Evolutionary conservation across 2,113 vertebrate genomes (phyloP), one percentile per base, ranked within the genome.

Genomic region (Coturnix japonica): DNA sequence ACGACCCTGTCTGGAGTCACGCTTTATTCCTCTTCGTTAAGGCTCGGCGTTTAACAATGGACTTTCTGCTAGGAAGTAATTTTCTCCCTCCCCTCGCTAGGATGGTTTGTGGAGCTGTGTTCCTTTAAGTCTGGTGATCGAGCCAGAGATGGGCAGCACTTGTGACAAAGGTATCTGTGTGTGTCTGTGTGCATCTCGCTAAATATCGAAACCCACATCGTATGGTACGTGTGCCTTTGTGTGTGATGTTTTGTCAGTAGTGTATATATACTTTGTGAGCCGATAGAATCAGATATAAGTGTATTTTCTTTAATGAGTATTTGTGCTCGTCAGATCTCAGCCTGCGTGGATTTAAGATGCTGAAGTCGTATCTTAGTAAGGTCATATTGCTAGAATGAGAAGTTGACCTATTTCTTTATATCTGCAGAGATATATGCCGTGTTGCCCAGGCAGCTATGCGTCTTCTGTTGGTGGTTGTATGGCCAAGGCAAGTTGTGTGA

Each of bases 81-180:
- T 93, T 95, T 95, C 74, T 54, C 65, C 66, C 90, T 97, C 95
- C 96, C 94, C 63, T 28, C 93, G 85, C 85, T 66, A 93, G 97
- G 94, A 82, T 97, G 96, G 93, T 95, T 96, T 89, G 89, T 95
- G 97, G 96, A 97, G 95, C 96, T 97, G 96, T 96, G 97, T 97
- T 97, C 86, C 92, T 96, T 84, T 97, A 93, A 97, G 95, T 95
- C 97, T 97, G 93, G 94, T 92, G 90, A 89, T 96, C 96, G 96
- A 97, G 96, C 96, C 94, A 96, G 98, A 98, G 98, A 99, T 99
- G 99, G 99, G 98, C 97, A 99, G 98, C 98, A 98, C 98, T 98
- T 99, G 98, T 94, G 98, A 98, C 96, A 98, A 99, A 99, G 99
- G 98, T 99, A 99, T 97, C 96, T 59, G 81, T 95, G 23, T 85